Conservation (phyloP, 2,797 vertebrate genomes). For the Pachyuromys duprasi region DNA sequence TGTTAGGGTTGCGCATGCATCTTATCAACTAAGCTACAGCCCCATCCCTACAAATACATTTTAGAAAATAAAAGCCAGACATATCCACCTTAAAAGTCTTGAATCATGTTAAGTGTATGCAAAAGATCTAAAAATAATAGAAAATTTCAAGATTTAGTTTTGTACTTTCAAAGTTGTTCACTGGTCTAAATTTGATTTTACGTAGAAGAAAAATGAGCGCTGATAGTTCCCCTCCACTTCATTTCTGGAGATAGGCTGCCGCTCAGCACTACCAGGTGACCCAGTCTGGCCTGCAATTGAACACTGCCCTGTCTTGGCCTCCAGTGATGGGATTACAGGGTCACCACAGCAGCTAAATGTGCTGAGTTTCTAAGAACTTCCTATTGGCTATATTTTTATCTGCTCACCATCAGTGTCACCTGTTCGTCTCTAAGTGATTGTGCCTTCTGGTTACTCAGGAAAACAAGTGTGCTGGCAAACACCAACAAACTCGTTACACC, state of each 20-base stretch:
- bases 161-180: not conserved
- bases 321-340: too few species aligned
- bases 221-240: not conserved
- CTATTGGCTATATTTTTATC: not conserved
- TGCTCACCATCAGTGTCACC: not conserved
- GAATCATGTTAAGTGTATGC: not conserved
- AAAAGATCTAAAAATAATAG: not conserved
- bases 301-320: too few species aligned
- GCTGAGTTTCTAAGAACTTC: conserved; percentile 18
- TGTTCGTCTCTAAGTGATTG: not conserved
- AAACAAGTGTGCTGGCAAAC: conserved; percentile 9
- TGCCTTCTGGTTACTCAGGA: not conserved
- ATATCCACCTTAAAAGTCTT: conserved; percentile 51
- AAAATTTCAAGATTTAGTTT: not conserved
- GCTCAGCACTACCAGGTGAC: too few species aligned
- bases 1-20: not conserved
- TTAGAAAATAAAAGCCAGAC: conserved; percentile 11
- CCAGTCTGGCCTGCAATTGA: not conserved
- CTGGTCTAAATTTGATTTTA: not conserved
- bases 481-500: not conserved
- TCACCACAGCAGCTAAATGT: not conserved
- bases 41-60: not conserved
- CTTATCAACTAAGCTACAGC: not conserved
- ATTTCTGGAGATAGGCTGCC: not conserved
- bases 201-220: conserved; percentile 31